These are phyloP conservation scores for Lota lota DNA, from an alignment of 2,113 vertebrate genomes.

Conservation along the genomic window DNA sequence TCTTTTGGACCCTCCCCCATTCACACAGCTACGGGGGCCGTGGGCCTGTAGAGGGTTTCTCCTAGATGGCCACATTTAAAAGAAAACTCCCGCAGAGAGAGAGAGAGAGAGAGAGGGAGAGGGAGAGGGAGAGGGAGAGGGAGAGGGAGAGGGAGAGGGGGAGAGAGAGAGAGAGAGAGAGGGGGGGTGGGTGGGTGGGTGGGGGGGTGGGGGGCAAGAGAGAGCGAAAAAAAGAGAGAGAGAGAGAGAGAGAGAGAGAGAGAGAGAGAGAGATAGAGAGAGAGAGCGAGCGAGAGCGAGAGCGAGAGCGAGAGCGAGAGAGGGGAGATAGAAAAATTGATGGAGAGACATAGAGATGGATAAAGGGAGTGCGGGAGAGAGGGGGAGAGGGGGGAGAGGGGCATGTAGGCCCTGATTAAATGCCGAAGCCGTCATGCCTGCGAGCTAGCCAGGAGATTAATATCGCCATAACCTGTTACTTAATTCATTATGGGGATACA, in stretches of 20 bases:
- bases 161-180: neutral
- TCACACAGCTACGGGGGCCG: constrained; percentile 55
- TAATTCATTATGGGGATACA: constrained; percentile 99
- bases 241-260: neutral
- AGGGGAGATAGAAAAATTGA: neutral
- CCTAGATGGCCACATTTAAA: constrained; percentile 68
- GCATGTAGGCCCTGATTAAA: constrained; percentile 88
- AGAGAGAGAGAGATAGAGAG: neutral
- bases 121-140: neutral
- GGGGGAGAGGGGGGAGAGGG: constrained; percentile 27
- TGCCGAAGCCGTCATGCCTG: constrained; percentile 99
- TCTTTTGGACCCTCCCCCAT: constrained; percentile 92
- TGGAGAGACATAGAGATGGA: constrained; percentile 10
- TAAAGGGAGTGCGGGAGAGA: constrained; percentile 23
- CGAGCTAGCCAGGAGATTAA: constrained; percentile 99
- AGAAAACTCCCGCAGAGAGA: constrained; percentile 42
- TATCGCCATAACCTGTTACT: constrained; percentile 99
- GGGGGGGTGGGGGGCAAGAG: too few relatives aligned
- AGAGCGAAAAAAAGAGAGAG: neutral
- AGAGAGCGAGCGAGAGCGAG: neutral
- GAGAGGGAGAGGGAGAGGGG: neutral
- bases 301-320: neutral
- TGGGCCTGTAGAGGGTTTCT: constrained; percentile 94
- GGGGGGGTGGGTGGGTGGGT: too few relatives aligned
- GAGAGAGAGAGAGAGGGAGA: constrained; percentile 24